Base-by-base conservation (phyloP, 2,797 vertebrate species). In the Channa striata region DNA sequence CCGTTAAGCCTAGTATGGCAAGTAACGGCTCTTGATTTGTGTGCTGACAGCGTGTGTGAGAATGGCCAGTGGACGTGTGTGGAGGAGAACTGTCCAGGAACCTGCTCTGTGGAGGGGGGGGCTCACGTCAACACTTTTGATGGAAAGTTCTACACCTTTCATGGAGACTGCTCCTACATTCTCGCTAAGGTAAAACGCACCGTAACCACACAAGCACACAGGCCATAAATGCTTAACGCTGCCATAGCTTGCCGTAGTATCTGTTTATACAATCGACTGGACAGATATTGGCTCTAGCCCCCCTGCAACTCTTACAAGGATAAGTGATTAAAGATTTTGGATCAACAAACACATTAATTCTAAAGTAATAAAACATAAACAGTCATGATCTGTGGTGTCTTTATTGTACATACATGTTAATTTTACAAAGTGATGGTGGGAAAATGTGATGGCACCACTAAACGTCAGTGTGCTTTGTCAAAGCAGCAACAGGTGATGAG, bases 31-130 rank as follows among this genome's bases (percentile, higher is more conserved):
- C 53, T 12, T 20, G 7, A 25, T 16, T 94, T 76, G 58, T 51
- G 14, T 48, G 2, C 8, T 62, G 5, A 60, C 70, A 89, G 90
- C 47, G 59, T 81, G 20, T 96, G 96, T 83, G 66, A 83, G 33
- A 83, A 86, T 33, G 95, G 96, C 10, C 89, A 92, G 70, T 97
- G 96, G 96, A 81, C 0, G 2, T 97, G 96, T 17, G 39, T 34
- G 0, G 86, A 94, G 56, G 82, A 92, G 23, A 87, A 94, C 56
- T 96, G 96, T 74, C 91, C 94, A 46, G 94, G 87, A 65, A 92
- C 46, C 19, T 97, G 96, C 67, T 94, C 93, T 23, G 77, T 97
- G 64, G 90, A 92, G 81, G 96, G 96, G 76, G 96, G 96, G 74
- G 91, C 93, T 54, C 95, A 96, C 47, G 44, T 96, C 59, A 93